Conservation (phyloP, 2,797 vertebrate genomes). For the Hephaestus fuliginosus region DNA sequence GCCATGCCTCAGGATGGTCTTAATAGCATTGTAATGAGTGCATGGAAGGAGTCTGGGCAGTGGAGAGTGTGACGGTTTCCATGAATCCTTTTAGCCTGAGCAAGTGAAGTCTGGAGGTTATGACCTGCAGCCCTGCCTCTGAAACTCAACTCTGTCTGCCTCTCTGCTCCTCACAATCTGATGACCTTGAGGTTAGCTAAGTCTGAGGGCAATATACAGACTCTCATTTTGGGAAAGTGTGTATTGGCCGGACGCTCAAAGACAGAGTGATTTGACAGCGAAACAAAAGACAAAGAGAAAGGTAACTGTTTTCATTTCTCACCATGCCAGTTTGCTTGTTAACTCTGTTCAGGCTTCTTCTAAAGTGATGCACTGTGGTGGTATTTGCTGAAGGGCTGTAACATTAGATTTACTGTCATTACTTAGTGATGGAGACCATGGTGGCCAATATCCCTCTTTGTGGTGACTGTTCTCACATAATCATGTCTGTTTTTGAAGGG, state of each 20-base stretch:
- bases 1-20: constrained; percentile 51
- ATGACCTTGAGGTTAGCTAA: constrained; percentile 33
- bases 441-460: constrained; percentile 67
- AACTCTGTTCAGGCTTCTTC: constrained; percentile 42
- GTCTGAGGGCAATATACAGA: constrained; percentile 18
- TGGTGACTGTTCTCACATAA: constrained; percentile 75
- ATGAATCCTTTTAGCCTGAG: constrained; percentile 40
- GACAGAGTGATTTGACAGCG: constrained; percentile 13
- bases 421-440: constrained; percentile 56
- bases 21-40: constrained; percentile 67
- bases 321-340: constrained; percentile 42
- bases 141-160: constrained; percentile 40
- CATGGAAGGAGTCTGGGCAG: constrained; percentile 52
- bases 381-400: constrained; percentile 52
- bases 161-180: constrained; percentile 30
- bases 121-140: constrained; percentile 49
- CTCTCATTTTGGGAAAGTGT: constrained; percentile 19
- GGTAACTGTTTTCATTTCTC: constrained; percentile 27
- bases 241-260: constrained; percentile 8
- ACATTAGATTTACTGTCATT: constrained; percentile 67
- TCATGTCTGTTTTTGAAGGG: constrained; percentile 68
- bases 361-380: constrained; percentile 53
- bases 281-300: constrained; percentile 16
- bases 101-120: constrained; percentile 44
- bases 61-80: constrained; percentile 45